Base-by-base conservation (phyloP, 2,113 vertebrate species). In the Oncorhynchus keta region DNA sequence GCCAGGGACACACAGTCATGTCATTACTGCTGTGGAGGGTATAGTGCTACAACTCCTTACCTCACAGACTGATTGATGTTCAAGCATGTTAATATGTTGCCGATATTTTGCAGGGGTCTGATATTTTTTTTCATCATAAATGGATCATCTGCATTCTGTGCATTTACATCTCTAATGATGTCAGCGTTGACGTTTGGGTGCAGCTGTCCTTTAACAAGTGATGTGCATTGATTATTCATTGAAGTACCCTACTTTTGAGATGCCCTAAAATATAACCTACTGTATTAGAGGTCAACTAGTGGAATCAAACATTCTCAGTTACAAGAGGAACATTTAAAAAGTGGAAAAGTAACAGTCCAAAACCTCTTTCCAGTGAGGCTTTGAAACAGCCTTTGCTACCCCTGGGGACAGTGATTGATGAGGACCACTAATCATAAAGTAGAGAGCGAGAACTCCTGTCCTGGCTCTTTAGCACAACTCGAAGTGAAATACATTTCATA, bases 1-100 rank as follows among this genome's bases (percentile, higher is more conserved):
- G 80, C 81, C 85, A 85, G 86, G 81, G 85, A 90, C 88, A 83
- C 73, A 84, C 72, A 84, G 81, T 85, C 78, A 90, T 90, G 82
- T 89, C 87, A 82, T 74, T 83, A 80, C 75, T 72, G 74, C 70
- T 73, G 76, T 80, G 82, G 81, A 61, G 78, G 85, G 61, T 28
- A 59, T 20, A 67, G 65, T 16, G 26, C 11, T 67, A 14, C 26
- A 39, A 7, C 30, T 16, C 18, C 20, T 14, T 16, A 3, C 12
- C 30, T 68, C 67, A 68, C 18, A 20, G n/a, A 39, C 18, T 45
- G 13, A 68, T 30, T 35, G 22, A 45, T 45, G 39, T 45, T 67
- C 13, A 32, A 67, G 26, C 26, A 28, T 67, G 65, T 32, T 32
- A 30, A 32, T 3, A 32, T 67, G 18, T 55, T 5, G 14, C 51